These are phyloP conservation scores for Spongia lamella DNA, from an alignment of 37 sponge, comb jelly and placozoan genomes.

Conservation along the genomic window DNA sequence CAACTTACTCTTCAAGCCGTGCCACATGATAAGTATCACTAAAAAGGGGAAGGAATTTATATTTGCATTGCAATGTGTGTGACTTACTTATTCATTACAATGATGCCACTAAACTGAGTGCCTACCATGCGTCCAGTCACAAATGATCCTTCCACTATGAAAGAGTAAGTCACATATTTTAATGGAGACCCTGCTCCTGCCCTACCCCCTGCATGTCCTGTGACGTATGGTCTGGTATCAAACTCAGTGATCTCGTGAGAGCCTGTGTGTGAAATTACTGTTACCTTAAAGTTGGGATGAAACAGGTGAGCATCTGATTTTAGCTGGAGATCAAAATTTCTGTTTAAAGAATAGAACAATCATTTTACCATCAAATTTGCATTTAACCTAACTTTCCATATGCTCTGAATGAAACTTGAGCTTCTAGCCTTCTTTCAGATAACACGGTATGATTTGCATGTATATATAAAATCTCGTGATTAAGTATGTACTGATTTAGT, in stretches of 20 bases:
- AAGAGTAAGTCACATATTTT: slow-evolving; percentile 1
- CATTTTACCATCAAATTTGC: background rate
- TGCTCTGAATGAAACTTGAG: slow-evolving; percentile 34
- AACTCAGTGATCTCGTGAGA: background rate
- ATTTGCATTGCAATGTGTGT: background rate
- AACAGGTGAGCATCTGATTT: slow-evolving; percentile 33
- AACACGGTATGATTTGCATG: too few relatives aligned
- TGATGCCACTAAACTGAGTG: slow-evolving; percentile 27
- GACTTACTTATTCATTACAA: slow-evolving; percentile 34
- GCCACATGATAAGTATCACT: slow-evolving; percentile 56
- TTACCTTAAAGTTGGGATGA: slow-evolving; percentile 31
- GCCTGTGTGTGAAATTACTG: slow-evolving; percentile 5
- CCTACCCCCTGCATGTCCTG: slow-evolving; percentile 54
- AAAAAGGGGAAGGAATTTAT: background rate
- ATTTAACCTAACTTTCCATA: slow-evolving; percentile 38
- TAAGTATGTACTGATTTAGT: too few relatives aligned
- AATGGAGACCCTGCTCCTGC: slow-evolving; percentile 26
- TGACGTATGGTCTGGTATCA: slow-evolving; percentile 32
- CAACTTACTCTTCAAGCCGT: background rate
- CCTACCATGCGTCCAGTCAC: slow-evolving; percentile 36
- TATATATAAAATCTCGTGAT: too few relatives aligned
- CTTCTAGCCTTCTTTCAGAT: background rate
- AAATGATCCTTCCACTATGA: background rate
- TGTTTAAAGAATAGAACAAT: background rate
- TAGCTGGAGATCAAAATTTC: slow-evolving; percentile 35